Evolutionary conservation across 2,888 invertebrate genomes (phyloP).

Genomic region (Spisula solida): DNA sequence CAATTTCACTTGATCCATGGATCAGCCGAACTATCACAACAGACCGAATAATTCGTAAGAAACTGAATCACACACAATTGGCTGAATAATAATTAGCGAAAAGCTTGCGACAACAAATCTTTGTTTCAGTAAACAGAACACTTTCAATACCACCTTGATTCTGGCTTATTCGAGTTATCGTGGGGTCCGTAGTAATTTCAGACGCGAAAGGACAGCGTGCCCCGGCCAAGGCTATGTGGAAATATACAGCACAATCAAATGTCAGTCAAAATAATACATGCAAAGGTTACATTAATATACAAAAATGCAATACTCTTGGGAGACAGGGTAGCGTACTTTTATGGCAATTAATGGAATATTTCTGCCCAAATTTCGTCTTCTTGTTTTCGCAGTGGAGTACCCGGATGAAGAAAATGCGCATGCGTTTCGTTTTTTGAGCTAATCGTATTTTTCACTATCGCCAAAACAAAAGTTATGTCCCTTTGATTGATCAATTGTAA

Average conservation of each 20-base stretch:
- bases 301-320: neutral
- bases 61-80: too few relatives aligned
- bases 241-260: neutral
- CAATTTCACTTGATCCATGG: too few relatives aligned
- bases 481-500: too few relatives aligned
- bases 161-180: too few relatives aligned
- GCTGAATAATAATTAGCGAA: too few relatives aligned
- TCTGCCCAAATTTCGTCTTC: neutral
- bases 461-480: neutral
- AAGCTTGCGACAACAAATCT: too few relatives aligned
- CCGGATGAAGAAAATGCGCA: slow-evolving; percentile 18
- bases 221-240: neutral
- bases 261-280: neutral
- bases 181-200: neutral
- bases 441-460: neutral
- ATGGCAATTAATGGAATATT: neutral
- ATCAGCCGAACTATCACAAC: too few relatives aligned
- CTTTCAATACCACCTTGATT: too few relatives aligned
- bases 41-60: too few relatives aligned
- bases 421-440: neutral
- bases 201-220: neutral
- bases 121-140: too few relatives aligned
- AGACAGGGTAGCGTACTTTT: neutral
- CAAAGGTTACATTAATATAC: neutral
- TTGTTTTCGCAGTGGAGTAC: neutral